A percentile compares a stretch with the other conserved stretches of the same genome.
Evolutionary conservation across 2,113 vertebrate species (phyloP).

Genomic region (Coptodon rendalli): DNA sequence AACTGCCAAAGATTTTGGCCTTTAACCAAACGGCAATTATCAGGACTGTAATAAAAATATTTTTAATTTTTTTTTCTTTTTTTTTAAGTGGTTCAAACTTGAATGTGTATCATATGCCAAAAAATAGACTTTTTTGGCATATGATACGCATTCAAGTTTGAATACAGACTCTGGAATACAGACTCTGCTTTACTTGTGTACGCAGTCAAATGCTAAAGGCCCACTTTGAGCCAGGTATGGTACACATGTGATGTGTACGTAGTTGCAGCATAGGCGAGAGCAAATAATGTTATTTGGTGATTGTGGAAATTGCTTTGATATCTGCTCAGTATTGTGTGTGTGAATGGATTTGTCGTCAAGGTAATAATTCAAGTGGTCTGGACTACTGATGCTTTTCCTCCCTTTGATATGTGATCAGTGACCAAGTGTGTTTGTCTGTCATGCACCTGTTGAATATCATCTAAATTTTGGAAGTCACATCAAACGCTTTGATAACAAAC

Average conservation of each 20-base stretch:
- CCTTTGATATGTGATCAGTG: neutral
- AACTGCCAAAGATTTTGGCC: neutral
- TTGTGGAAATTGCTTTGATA: slow-evolving; percentile 6
- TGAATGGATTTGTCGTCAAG: neutral
- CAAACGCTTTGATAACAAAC: neutral
- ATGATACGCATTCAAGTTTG: neutral
- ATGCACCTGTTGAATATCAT: neutral
- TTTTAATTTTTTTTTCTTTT: neutral
- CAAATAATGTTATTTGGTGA: neutral
- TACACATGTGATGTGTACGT: neutral
- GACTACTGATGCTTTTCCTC: neutral
- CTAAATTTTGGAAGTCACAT: neutral
- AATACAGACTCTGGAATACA: too few relatives aligned
- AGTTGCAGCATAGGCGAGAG: neutral
- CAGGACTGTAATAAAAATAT: neutral
- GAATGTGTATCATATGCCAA: neutral
- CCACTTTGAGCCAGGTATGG: neutral
- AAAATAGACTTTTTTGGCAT: neutral
- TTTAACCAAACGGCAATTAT: neutral
- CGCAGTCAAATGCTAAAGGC: neutral
- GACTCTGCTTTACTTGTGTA: neutral
- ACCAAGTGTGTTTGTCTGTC: neutral
- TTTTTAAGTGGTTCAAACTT: neutral
- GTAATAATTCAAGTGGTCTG: slow-evolving; percentile 4
- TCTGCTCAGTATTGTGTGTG: neutral